Evolutionary conservation across 2,888 invertebrate genomes (phyloP), one percentile per base, ranked within the genome.

Genomic region (Megalurothrips usitatus): DNA sequence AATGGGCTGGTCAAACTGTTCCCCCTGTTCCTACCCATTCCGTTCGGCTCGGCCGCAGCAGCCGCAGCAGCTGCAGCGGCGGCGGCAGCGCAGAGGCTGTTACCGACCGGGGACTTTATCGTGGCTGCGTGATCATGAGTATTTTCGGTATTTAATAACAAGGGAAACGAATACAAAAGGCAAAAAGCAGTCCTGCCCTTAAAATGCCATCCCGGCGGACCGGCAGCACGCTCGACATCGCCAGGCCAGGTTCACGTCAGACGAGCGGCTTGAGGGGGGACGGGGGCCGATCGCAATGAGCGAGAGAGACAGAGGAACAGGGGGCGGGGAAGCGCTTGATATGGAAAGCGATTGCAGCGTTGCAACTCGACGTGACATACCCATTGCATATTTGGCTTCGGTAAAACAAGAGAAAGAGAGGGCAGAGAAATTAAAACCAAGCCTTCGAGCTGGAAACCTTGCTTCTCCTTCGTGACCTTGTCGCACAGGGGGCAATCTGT

Each of bases 91-190:
- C 34, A 43, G 34, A 43, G 34, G 34, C 58, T 58, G 19, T 58
- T 58, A n/a, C 34, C 58, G 58, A 14, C 14, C 58, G 58, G 58
- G 19, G 17, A 26, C 68, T 26, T 75, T 75, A 75, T 75, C 68
- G 68, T 43, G 34, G 34, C 34, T 43, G 34, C 58, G 12, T 10
- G 26, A 75, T 75, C 68, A 75, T 58, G 58, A 58, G 58, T 58
- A 58, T 75, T 75, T 75, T 75, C 68, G 68, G 68, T 23, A 75
- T 75, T 75, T 75, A 75, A 75, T 75, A 75, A 75, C 23, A 75
- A 75, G 12, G 68, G 68, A 75, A 26, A 23, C 23, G 68, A 58
- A 58, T 58, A 58, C 58, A 58, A 58, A 58, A n/a, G 58, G 19
- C 58, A 58, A 6, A n/a, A 43, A 43, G 34, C 34, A 43, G 34